Evolutionary conservation across 2,113 vertebrate species (phyloP).

Genomic region (Haemorhous mexicanus): DNA sequence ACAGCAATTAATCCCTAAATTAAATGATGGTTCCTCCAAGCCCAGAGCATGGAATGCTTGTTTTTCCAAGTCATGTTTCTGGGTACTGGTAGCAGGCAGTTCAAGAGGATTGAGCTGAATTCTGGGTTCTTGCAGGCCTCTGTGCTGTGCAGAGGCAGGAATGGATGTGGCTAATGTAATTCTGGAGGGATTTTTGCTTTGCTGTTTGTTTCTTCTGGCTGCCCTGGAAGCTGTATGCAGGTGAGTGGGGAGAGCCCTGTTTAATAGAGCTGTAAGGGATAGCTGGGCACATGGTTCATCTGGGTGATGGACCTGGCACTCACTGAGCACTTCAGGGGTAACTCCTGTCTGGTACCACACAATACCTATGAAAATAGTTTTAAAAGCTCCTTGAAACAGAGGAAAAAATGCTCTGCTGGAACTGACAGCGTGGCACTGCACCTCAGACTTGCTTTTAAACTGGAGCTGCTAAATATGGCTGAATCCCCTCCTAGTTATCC

Average conservation of each 20-base stretch:
- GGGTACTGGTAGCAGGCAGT: background rate
- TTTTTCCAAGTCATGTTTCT: background rate
- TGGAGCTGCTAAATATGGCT: background rate
- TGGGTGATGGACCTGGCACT: background rate
- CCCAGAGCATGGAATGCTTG: background rate
- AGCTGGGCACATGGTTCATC: background rate
- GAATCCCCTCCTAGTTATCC: background rate
- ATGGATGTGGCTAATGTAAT: background rate
- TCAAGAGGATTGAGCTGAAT: background rate
- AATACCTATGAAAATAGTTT: background rate
- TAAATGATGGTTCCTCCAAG: background rate
- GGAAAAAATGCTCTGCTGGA: background rate
- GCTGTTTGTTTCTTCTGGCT: background rate
- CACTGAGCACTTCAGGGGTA: background rate
- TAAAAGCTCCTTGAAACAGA: background rate
- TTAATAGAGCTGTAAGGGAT: background rate
- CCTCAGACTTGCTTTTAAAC: background rate
- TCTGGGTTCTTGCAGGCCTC: background rate
- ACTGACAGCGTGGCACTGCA: background rate
- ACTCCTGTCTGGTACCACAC: background rate
- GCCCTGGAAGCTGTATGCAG: background rate
- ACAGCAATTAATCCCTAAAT: background rate
- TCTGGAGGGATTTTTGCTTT: background rate
- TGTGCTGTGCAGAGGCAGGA: background rate
- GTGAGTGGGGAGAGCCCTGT: background rate